Evolutionary conservation across 2,888 invertebrate species (phyloP), one percentile per base, ranked within the genome.

Genomic region (Sialis fuliginosa): DNA sequence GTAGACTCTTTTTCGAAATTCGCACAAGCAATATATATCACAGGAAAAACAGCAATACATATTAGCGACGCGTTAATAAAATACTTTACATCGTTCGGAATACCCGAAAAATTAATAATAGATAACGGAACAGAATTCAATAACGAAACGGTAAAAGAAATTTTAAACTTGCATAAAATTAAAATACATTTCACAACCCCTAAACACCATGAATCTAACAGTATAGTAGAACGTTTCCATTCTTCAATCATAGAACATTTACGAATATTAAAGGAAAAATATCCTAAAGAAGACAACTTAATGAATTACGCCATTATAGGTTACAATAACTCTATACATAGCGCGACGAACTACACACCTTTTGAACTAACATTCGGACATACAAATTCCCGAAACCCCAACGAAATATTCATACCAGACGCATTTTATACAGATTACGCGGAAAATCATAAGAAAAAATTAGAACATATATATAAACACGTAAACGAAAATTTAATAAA

Each of bases 101-200:
- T 35, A 35, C 35, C 35, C 35, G 35, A 35, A 35, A 35, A 35
- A 35, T n/a, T 35, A 35, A 35, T 35, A 35, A 35, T 35, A 3
- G 35, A 35, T 35, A 35, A 35, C n/a, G 35, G 35, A 8, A 35
- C 4, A 9, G 35, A 35, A 4, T 35, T 35, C 4, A 42, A 42
- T 9, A 42, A 42, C 30, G 32, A 32, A 31, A 44, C 33, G 4
- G 33, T 44, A 33, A 44, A 44, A 44, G 44, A 44, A 44, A 22
- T 44, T 33, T 4, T 44, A 31, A 5, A 33, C 6, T 33, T 44
- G 2, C 44, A 44, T 5, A 44, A 44, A 33, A 44, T 43, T n/a
- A 43, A 43, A n/a, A 43, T 43, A 2, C 33, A 45, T 30, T 45
- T 45, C 33, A 44, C 44, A 33, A 44, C 44, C 3, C 33, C 33